Conservation (phyloP, 2,113 vertebrate genomes). For the Phylloscopus whistleri region DNA sequence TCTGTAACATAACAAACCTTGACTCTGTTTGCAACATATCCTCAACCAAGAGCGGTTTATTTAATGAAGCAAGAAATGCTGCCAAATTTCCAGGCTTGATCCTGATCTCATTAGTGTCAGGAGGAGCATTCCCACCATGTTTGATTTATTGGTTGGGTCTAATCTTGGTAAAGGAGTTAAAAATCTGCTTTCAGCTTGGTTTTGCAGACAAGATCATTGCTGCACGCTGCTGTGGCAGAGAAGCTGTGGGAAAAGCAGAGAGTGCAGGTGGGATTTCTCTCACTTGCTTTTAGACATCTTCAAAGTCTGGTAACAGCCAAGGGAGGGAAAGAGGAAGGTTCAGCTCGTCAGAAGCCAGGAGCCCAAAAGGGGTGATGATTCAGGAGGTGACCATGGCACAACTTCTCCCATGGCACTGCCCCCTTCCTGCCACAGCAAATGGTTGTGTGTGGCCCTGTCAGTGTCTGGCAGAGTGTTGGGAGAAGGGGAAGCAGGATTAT, state of each 20-base stretch:
- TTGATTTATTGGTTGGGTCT: background rate
- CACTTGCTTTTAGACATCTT: background rate
- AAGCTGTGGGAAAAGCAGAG: background rate
- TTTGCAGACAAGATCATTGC: background rate
- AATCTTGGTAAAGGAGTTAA: background rate
- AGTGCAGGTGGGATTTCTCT: background rate
- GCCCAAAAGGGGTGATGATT: background rate
- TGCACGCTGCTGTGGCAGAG: background rate
- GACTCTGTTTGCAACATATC: background rate
- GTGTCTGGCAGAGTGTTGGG: background rate
- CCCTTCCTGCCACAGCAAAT: background rate
- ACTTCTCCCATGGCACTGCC: background rate
- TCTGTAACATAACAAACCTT: background rate
- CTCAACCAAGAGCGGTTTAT: background rate
- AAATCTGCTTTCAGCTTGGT: background rate
- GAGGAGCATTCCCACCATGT: background rate
- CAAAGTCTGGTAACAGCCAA: background rate
- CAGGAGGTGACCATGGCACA: background rate
- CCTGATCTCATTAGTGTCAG: background rate
- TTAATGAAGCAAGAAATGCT: background rate
- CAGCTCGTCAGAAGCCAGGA: background rate
- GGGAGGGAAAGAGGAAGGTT: background rate
- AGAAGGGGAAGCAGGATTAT: background rate
- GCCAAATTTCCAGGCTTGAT: constrained; percentile 4
- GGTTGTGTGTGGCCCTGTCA: background rate